Base-by-base conservation (phyloP, 1,140 invertebrate genomes). In the Leptinotarsa undecemlineata region DNA sequence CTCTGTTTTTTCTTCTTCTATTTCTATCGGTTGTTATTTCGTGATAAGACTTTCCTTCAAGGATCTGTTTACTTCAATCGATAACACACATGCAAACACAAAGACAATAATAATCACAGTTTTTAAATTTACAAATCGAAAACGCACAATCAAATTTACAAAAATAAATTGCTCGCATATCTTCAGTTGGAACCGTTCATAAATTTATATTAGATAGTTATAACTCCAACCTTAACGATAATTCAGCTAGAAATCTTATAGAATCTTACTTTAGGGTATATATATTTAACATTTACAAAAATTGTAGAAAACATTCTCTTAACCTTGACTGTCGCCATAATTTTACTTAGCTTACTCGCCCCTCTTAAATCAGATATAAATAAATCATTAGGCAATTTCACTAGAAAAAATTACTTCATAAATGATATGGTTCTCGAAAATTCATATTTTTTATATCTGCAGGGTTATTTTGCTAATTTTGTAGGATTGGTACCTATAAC, bases 51-150 rank as follows among this genome's bases (percentile, higher is more conserved):
- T 42, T 42, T 42, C 1, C 33, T 33, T 33, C 33, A 33, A 33
- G 33, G 33, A 33, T 33, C 8, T 0, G 33, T 42, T 11, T 42
- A 42, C 8, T 42, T 42, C 8, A 11, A 42, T 42, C 2, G 8
- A 42, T 42, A 42, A 42, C 33, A 42, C 33, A 42, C 33, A 17
- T 57, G 51, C 51, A 57, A 57, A 57, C 51, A 17, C 15, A 57
- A 57, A 57, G n/a, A 57, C n/a, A 57, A n/a, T 19, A 63, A 48
- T 62, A 67, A 75, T 63, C 72, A 66, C 23, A 68, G 63, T 48
- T 48, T 15, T 63, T 23, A 19, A 66, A 48, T 64, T 51, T 75
- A 20, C 19, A 19, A 61, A 62, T 48, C 62, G 42, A 71, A 63
- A 33, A 71, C 57, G 33, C 11, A 19, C 51, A 57, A 42, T 68